phyloP scores from a whole-genome alignment of 2,888 invertebrate species.

The Lydus trimaculatus region DNA sequence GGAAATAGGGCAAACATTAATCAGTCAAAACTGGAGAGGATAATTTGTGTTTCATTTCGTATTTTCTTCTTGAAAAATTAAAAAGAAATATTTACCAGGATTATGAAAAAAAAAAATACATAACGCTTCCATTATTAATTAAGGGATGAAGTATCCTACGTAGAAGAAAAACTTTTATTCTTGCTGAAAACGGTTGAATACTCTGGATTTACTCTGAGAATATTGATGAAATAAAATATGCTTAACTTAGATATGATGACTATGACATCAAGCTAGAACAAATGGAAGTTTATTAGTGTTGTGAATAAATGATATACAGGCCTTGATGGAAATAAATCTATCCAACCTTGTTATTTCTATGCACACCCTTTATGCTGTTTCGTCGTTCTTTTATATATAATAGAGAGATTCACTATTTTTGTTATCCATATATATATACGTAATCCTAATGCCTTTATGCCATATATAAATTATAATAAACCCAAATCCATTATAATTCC shows the following conservation, averaged over 20 bases:
- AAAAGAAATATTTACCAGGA: conserved; percentile 1
- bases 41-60: conserved; percentile 13
- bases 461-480: background rate
- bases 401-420: background rate
- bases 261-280: background rate
- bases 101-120: background rate
- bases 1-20: conserved; percentile 17
- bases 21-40: conserved; percentile 16
- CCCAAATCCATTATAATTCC: background rate
- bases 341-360: no score
- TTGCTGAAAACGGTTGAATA: background rate
- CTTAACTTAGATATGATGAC: background rate
- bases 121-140: background rate
- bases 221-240: background rate
- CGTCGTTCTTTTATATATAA: background rate
- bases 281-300: no score
- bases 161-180: background rate
- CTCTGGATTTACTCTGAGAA: background rate
- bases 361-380: no score
- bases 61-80: background rate
- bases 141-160: background rate
- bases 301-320: no score
- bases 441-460: background rate
- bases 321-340: no score
- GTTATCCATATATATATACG: background rate